Evolutionary conservation across 2,113 vertebrate species (phyloP), one percentile per base, ranked within the genome.

Genomic region (Cochlearius cochlearius): DNA sequence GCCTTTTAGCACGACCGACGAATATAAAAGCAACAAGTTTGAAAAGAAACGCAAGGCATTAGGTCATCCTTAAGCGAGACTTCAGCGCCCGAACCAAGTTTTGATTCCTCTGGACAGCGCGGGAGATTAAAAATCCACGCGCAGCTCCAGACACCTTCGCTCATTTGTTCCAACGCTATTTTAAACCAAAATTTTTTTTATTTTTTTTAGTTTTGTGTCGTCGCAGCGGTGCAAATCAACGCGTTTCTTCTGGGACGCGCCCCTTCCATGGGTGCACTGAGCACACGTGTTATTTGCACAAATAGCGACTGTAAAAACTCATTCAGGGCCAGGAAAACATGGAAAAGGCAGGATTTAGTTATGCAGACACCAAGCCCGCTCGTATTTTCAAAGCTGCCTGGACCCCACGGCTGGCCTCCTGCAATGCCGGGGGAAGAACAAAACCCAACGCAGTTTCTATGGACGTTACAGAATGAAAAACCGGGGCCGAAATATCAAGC

Each of bases 211-310:
- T 9, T 83, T 77, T 19, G 17, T 13, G 49, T 8, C 6, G 3
- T 45, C 87, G 75, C 21, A 75, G 38, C 2, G 11, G 38, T 45
- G 8, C 10, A n/a, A 58, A 66, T 12, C 43, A 53, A 39, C 0
- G 5, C 2, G 11, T 39, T 71, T 73, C 50, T 81, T n/a, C 19
- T 4, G 7, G 58, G 38, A 67, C 1, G 3, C 8, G 22, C 20
- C n/a, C 43, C 9, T 41, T 12, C 27, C 55, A 27, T 5, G 17
- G 3, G 12, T 1, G 5, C 10, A 8, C 14, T 3, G 16, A 30
- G 41, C 6, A 18, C 14, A 14, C 0, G 1, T 10, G 26, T 6
- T 63, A 26, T 34, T 63, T 45, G 17, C 30, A 41, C 19, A 66
- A 73, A 39, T 39, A 86, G 62, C 0, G 1, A 34, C 39, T 23